phyloP scores from a whole-genome alignment of 2,888 invertebrate species.

The Hyles lineata region DNA sequence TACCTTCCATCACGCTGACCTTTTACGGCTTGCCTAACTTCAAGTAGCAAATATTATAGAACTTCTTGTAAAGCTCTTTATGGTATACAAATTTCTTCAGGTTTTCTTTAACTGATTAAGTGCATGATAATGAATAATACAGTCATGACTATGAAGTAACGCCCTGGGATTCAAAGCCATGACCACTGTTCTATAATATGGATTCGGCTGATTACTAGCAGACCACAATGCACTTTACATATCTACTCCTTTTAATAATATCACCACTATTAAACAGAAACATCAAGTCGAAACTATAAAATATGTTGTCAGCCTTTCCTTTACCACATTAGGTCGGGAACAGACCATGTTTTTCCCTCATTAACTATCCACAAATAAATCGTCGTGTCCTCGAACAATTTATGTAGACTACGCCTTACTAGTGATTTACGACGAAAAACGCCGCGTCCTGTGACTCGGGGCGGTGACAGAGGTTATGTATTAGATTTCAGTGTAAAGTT shows the following conservation, averaged over 20 bases:
- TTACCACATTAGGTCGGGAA: slow-evolving; percentile 10
- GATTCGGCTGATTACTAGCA: no score
- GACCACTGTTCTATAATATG: background rate
- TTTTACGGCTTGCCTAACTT: no score
- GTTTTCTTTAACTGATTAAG: no score
- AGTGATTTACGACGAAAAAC: slow-evolving; percentile 31
- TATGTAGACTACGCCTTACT: slow-evolving; percentile 27
- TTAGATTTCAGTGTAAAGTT: background rate
- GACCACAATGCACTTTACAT: no score
- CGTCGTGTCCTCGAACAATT: slow-evolving; percentile 31
- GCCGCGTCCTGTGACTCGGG: slow-evolving; percentile 12
- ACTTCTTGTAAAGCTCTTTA: no score
- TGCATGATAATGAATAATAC: no score
- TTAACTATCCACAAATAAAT: slow-evolving; percentile 48
- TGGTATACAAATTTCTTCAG: background rate
- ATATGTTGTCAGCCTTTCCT: slow-evolving; percentile 32
- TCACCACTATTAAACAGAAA: background rate
- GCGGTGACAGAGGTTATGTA: slow-evolving; percentile 26
- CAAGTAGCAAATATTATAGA: no score
- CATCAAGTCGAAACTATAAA: slow-evolving; percentile 27
- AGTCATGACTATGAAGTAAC: background rate
- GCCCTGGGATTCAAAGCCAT: background rate
- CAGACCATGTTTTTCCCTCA: slow-evolving; percentile 43
- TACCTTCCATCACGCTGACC: no score
- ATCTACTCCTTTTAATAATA: background rate